Evolutionary conservation across 2,888 invertebrate species (phyloP).

Genomic region (Cheilosia vulpina): DNA sequence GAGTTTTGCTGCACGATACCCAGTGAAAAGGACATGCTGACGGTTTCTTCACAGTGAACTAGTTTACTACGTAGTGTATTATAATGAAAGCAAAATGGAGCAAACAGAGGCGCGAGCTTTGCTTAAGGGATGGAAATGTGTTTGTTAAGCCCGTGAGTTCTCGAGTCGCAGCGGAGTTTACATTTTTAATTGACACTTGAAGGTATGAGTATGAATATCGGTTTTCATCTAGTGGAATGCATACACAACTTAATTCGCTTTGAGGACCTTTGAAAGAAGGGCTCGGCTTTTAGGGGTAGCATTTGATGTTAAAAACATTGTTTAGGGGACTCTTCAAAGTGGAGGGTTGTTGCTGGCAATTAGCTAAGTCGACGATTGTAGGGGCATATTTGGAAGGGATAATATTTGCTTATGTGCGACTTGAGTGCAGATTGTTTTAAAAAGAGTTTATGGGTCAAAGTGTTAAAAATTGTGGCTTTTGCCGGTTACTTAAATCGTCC

Average conservation of each 20-base stretch:
- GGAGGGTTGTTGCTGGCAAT: not conserved
- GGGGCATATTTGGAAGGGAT: no score
- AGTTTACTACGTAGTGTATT: constrained; percentile 45
- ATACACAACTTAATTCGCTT: not conserved
- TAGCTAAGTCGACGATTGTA: not conserved
- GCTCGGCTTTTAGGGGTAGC: no score
- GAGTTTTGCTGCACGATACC: not conserved
- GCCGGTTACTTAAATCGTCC: no score
- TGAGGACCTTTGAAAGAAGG: not conserved
- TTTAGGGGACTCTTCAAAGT: not conserved
- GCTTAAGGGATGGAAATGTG: constrained; percentile 22
- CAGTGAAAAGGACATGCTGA: constrained; percentile 44
- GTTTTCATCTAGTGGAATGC: not conserved
- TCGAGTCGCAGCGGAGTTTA: constrained; percentile 35
- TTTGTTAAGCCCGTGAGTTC: not conserved
- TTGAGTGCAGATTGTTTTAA: no score
- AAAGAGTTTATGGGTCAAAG: no score
- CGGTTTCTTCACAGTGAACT: constrained; percentile 54
- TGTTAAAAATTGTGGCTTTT: no score
- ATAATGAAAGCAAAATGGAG: constrained; percentile 66
- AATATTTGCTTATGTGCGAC: no score
- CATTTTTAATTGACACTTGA: constrained; percentile 68
- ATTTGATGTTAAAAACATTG: not conserved
- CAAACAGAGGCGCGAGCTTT: constrained; percentile 17
- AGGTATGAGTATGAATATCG: constrained; percentile 7